Conservation (phyloP, 2,797 vertebrate species). For the Sebastes minor region DNA sequence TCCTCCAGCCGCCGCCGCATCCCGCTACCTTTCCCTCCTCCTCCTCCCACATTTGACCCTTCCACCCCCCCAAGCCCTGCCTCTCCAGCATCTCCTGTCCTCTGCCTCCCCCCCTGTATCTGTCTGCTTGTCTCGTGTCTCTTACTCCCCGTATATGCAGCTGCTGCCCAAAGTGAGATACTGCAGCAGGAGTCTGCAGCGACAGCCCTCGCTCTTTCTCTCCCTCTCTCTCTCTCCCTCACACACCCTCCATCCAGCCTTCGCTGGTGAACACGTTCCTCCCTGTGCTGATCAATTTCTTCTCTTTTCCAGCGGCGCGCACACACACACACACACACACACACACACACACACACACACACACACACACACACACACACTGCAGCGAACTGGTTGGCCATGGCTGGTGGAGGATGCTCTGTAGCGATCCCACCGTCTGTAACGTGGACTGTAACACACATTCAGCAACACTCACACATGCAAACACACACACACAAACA, state of each 20-base stretch:
- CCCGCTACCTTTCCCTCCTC: constrained; percentile 7
- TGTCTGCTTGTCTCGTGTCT: constrained; percentile 76
- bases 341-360: background rate
- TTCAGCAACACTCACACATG: constrained; percentile 1
- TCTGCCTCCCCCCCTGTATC: constrained; percentile 72
- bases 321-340: too few species aligned
- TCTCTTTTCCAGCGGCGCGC: constrained; percentile 67
- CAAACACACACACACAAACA: constrained; percentile 15
- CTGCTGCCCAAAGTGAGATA: constrained; percentile 81
- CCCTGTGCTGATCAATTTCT: constrained; percentile 84
- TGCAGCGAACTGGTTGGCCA: constrained; percentile 58
- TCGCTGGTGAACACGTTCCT: constrained; percentile 76
- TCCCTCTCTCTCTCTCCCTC: constrained; percentile 51
- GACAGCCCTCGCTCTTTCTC: constrained; percentile 74
- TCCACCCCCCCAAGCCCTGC: constrained; percentile 60
- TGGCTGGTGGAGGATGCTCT: constrained; percentile 36
- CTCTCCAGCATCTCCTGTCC: constrained; percentile 65
- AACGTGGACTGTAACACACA: constrained; percentile 12
- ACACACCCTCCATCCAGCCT: constrained; percentile 76
- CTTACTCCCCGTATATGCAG: constrained; percentile 75
- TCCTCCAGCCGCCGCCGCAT: constrained; percentile 19
- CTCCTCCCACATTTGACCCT: constrained; percentile 77
- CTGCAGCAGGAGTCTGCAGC: constrained; percentile 82
- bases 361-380: too few species aligned
- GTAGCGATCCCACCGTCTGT: constrained; percentile 20